Percentiles rank a stretch among this genome's conserved stretches.
Conservation (phyloP, 2,888 invertebrate species). For the Caenorhabditis virilis region DNA sequence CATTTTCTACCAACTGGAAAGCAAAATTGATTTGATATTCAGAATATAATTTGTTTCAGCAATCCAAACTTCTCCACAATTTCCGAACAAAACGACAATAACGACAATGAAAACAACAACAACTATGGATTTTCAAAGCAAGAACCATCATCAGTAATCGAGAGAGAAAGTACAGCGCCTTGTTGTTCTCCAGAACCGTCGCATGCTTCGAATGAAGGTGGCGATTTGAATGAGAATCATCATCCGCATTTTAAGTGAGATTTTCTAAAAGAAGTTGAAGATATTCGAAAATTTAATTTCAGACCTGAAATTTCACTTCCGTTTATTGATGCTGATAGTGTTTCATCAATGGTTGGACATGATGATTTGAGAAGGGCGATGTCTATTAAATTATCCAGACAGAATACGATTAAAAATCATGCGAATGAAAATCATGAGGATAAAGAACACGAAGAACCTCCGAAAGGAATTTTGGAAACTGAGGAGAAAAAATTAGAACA, state of each 20-base stretch:
- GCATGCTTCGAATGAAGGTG: slow-evolving; percentile 24
- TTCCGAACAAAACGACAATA: too few relatives aligned
- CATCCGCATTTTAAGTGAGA: not conserved
- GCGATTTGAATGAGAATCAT: slow-evolving; percentile 13
- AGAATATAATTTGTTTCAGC: slow-evolving; percentile 21
- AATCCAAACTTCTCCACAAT: slow-evolving; percentile 44
- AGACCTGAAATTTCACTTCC: slow-evolving; percentile 54
- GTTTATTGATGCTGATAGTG: slow-evolving; percentile 66
- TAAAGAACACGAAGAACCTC: slow-evolving; percentile 1
- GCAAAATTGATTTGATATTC: too few relatives aligned
- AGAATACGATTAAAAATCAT: not conserved
- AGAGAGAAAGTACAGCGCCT: slow-evolving; percentile 59
- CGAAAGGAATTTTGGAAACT: not conserved
- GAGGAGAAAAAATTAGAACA: too few relatives aligned
- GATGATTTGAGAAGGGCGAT: slow-evolving; percentile 46
- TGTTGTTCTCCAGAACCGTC: slow-evolving; percentile 51
- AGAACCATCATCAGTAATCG: slow-evolving; percentile 57
- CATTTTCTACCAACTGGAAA: too few relatives aligned
- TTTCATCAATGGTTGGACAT: slow-evolving; percentile 52
- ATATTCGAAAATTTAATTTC: slow-evolving; percentile 3
- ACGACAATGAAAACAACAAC: not conserved
- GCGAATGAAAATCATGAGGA: not conserved
- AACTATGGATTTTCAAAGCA: slow-evolving; percentile 34
- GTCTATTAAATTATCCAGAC: slow-evolving; percentile 5
- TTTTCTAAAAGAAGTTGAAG: too few relatives aligned